Conservation (phyloP, 2,888 invertebrate genomes). For the Brachypalpus laphriformis region DNA sequence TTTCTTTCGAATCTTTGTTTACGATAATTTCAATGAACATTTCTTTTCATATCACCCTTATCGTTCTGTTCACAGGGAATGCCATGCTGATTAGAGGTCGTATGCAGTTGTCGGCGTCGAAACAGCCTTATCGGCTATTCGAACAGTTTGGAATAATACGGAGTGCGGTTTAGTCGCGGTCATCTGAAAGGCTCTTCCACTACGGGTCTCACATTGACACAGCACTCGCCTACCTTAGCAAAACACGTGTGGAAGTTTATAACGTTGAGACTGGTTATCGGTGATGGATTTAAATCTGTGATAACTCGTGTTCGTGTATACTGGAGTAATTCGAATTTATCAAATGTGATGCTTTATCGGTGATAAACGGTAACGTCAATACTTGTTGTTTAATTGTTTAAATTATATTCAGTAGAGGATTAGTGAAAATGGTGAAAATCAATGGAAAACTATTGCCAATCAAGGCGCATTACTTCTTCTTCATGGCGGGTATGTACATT, state of each 20-base stretch:
- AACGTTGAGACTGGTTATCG: neutral
- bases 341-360: neutral
- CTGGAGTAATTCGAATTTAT: neutral
- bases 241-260: neutral
- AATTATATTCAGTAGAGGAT: neutral
- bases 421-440: conserved; percentile 84
- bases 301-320: neutral
- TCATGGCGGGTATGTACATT: conserved; percentile 90
- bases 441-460: conserved; percentile 89
- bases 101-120: neutral
- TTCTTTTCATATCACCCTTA: conserved; percentile 12
- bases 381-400: neutral
- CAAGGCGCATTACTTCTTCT: conserved; percentile 94
- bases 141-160: conserved; percentile 38
- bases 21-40: conserved; percentile 19
- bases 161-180: conserved; percentile 26
- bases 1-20: neutral
- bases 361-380: conserved; percentile 6
- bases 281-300: neutral
- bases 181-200: neutral
- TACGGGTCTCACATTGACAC: neutral
- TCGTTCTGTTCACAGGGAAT: conserved; percentile 37
- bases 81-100: conserved; percentile 30
- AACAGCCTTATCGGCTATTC: conserved; percentile 30
- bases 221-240: neutral